phyloP scores from a whole-genome alignment of 2,888 invertebrate genomes.

The Diloba caeruleocephala region DNA sequence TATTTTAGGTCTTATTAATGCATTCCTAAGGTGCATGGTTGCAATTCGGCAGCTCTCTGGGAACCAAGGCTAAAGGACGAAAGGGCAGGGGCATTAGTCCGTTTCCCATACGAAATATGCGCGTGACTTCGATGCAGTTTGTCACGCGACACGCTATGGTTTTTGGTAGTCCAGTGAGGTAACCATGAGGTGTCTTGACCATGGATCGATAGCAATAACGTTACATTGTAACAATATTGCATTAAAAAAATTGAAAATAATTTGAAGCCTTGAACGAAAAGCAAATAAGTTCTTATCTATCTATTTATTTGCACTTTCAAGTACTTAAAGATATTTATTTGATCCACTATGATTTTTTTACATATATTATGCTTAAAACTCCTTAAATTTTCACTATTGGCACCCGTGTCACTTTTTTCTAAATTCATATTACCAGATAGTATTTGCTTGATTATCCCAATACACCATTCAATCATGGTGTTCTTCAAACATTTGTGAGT shows the following conservation, averaged over 20 bases:
- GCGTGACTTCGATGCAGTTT: conserved; percentile 47
- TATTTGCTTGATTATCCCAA: conserved; percentile 3
- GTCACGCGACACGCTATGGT: conserved; percentile 72
- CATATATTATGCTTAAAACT: too few species aligned
- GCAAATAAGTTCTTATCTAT: too few species aligned
- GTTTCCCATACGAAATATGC: conserved; percentile 77
- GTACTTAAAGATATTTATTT: too few species aligned
- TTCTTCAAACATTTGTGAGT: conserved; percentile 44
- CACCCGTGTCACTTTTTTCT: too few species aligned
- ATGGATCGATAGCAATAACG: background rate
- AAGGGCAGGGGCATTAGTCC: conserved; percentile 3
- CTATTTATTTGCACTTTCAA: too few species aligned
- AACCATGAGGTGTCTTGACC: conserved; percentile 42
- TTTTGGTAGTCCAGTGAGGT: conserved; percentile 61
- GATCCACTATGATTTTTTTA: too few species aligned
- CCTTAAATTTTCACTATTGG: too few species aligned
- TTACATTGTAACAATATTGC: too few species aligned
- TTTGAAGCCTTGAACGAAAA: too few species aligned
- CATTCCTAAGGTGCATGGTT: conserved; percentile 68
- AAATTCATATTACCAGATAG: too few species aligned
- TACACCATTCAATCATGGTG: conserved; percentile 14
- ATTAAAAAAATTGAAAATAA: too few species aligned
- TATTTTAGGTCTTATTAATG: conserved; percentile 64
- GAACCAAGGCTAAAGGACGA: conserved; percentile 8
- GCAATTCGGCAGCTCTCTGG: conserved; percentile 60